Evolutionary conservation across 1,140 invertebrate genomes (phyloP), one percentile per base, ranked within the genome.

Genomic region (Papilio aristodemus): DNA sequence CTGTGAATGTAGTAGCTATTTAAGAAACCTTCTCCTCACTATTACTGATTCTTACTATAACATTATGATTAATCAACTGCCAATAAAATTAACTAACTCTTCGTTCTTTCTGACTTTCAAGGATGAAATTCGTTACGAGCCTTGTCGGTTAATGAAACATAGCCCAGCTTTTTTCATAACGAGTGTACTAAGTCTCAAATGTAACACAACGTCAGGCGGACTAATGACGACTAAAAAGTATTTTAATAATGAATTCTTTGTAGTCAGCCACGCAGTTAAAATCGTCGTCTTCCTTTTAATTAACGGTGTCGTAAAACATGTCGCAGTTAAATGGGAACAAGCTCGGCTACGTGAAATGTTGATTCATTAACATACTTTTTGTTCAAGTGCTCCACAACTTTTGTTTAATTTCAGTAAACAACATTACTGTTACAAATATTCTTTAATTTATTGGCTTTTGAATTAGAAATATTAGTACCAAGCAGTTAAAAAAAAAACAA

Each of bases 261-360:
- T 66, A 66, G 39, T 66, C 63, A 17, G 63, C 63, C n/a, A 50
- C 25, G 25, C 63, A 66, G 63, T 66, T 66, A 38, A 66, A 66
- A 66, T 46, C 41, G 63, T 66, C 63, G 63, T 66, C 63, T 66
- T 66, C 63, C 63, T 66, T 66, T 66, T 66, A 66, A 66, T 66
- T 66, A 66, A 66, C 63, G 63, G 22, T 66, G 63, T 66, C 63
- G 63, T 66, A 66, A 66, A 66, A 66, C 63, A 66, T 66, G 63
- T 66, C 63, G 32, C 63, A 66, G 41, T 66, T 66, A 66, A 66
- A 66, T 43, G 43, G 25, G 39, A 66, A 50, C 63, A 32, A 46
- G 63, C 63, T 50, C 8, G 43, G 63, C 39, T 10, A 66, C 43
- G 17, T 27, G 41, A 22, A 64, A 64, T 46, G 62, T 46, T 66